Evolutionary conservation across 1,140 invertebrate species (phyloP), one percentile per base, ranked within the genome.

Genomic region (Aphis craccivora): DNA sequence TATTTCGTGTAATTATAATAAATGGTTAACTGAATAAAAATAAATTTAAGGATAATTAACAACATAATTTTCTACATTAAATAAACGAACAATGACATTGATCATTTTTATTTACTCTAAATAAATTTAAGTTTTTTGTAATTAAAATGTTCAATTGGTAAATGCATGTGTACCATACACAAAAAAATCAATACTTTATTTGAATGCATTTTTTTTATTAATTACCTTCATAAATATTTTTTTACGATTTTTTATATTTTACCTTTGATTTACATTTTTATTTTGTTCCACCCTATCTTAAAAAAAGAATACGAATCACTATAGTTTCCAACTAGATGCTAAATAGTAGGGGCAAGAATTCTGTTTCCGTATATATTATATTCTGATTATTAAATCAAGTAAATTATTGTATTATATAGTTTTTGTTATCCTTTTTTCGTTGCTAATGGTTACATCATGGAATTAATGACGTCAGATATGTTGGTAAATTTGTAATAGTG

Each of bases 361-460:
- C 22, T 89, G 20, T 89, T 89, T 89, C 1, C 20, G 37, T 23
- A 35, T 88, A 51, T 43, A 67, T 30, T 30, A 20, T 14, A 45
- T 87, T 89, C 7, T 23, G 20, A 53, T 51, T 89, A 53, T 53
- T 35, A 53, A 89, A n/a, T 53, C 87, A 53, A 35, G 48, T 53
- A 89, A 53, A 35, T 89, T 23, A 35, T 45, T 35, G 35, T 88
- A 23, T 89, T 53, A 48, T 45, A 55, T 30, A 55, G 51, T 37
- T 55, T 67, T 90, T 90, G 89, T 90, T 90, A 90, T 90, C 25
- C 30, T 90, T 90, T 90, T 48, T 90, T 43, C 55, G 89, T 90
- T 67, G 53, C 89, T 43, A 60, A n/a, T 90, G 89, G 89, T 90
- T 67, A 90, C 89, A 43, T 90, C 18, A 55, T 67, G 43, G 53